Base-by-base conservation (phyloP, 2,888 invertebrate genomes). In the Lycocerus yunnanus region DNA sequence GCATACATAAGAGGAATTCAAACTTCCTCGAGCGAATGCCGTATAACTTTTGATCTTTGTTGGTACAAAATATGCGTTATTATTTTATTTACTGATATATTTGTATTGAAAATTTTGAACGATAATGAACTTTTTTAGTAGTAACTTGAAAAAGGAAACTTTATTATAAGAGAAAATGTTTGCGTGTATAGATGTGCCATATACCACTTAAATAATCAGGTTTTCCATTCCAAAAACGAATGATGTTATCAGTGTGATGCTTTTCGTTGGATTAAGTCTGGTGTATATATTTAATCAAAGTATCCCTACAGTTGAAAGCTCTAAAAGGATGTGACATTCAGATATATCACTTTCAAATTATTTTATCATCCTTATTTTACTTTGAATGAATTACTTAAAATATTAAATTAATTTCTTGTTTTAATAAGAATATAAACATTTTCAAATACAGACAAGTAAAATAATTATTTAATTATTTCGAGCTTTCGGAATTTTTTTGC, bases 1-100 rank as follows among this genome's bases (percentile, higher is more conserved):
- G 78, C 78, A 77, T 78, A 75, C 72, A 79, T 78, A 80, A 80
- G 78, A 78, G 79, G 68, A 75, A 81, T 80, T 80, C 79, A 79
- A 80, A 80, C 75, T 78, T 80, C 78, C 74, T 80, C 79, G 77
- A 79, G 78, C 79, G 79, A 75, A 78, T 69, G 72, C 74, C 74
- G 74, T 78, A 77, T 76, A 74, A 73, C 70, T 76, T 78, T 77
- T 78, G 80, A 79, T 79, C 65, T 68, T 68, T 78, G 72, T 74
- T 18, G 59, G 63, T 66, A 21, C 65, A 58, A 21, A 61, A 24
- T 8, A n/a, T 68, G 18, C 15, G 18, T 59, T 15, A 20, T 18
- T 58, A 11, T 59, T 68, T n/a, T 18, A 21, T 21, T 67, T 67
- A 11, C 9, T 67, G 15, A 21, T n/a, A 20, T 10, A 27, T 20